Evolutionary conservation across 2,113 vertebrate genomes (phyloP), one percentile per base, ranked within the genome.

Genomic region (Ahaetulla prasina): DNA sequence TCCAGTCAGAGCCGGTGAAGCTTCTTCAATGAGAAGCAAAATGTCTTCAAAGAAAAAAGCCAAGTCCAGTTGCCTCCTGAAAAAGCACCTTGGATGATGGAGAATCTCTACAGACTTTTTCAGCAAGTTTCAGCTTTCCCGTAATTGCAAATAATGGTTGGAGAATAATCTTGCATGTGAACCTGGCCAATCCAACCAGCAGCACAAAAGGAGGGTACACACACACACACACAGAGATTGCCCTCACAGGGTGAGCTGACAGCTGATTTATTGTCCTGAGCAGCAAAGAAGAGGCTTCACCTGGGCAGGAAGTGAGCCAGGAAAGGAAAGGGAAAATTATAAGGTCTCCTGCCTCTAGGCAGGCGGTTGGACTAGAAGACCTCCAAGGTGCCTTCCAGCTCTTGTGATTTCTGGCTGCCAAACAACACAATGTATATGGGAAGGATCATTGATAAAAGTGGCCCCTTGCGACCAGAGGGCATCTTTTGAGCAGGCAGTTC

Each of bases 231-330:
- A 14, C 0, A 18, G 0, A 54, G 1, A 3, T 14, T n/a, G 11
- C 30, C 60, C n/a, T n/a, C 11, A n/a, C 60, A 68, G 2, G 12
- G 60, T n/a, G 30, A 10, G 9, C 25, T 53, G 63, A 23, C 27
- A 57, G 63, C n/a, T 43, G n/a, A 16, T 93, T 93, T 93, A 93
- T 91, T 93, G 50, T 43, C 89, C 50, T 20, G 5, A 23, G 0
- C 5, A 45, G 74, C 39, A 90, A 84, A 52, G 25, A 43, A 43
- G 47, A 50, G 52, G 45, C 53, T 49, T 54, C 89, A 2, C 49
- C 12, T n/a, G 68, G 68, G n/a, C 50, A 45, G 6, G 47, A 9
- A 2, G 4, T 9, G n/a, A 16, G 57, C 27, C 47, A 74, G 85
- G 9, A 57, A 47, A 20, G n/a, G 2, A 35, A 39, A 8, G 68